These are phyloP conservation scores for Coelopa pilipes DNA, from an alignment of 2,888 invertebrate genomes.

Conservation along the genomic window DNA sequence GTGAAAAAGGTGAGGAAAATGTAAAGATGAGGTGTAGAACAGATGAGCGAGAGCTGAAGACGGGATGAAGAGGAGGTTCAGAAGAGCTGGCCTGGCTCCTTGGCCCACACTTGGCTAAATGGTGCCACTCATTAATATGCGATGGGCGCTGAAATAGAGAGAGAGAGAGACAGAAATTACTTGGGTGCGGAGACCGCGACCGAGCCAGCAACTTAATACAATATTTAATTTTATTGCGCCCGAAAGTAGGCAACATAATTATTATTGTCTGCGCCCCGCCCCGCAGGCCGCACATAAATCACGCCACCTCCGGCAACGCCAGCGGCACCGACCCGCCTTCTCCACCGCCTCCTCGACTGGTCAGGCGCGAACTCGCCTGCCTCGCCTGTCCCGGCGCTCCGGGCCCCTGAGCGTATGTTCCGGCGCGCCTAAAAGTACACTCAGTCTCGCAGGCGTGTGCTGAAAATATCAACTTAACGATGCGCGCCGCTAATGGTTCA, in stretches of 20 bases:
- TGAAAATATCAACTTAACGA: slow-evolving; percentile 33
- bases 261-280: not conserved
- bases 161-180: no score
- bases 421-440: slow-evolving; percentile 14
- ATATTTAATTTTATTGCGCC: slow-evolving; percentile 14
- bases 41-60: no score
- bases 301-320: not conserved
- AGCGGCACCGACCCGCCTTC: no score
- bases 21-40: no score
- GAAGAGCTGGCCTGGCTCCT: no score
- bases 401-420: slow-evolving; percentile 12
- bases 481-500: slow-evolving; percentile 34
- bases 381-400: not conserved
- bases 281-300: slow-evolving; percentile 7
- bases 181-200: not conserved
- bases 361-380: not conserved
- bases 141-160: no score
- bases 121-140: no score
- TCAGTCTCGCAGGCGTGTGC: slow-evolving; percentile 6
- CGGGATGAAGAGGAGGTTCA: no score
- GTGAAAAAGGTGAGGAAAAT: no score
- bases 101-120: no score
- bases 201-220: not conserved
- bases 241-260: slow-evolving; percentile 17
- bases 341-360: not conserved